Evolutionary conservation across 2,888 invertebrate species (phyloP).

Genomic region (Strigamia crassipes): DNA sequence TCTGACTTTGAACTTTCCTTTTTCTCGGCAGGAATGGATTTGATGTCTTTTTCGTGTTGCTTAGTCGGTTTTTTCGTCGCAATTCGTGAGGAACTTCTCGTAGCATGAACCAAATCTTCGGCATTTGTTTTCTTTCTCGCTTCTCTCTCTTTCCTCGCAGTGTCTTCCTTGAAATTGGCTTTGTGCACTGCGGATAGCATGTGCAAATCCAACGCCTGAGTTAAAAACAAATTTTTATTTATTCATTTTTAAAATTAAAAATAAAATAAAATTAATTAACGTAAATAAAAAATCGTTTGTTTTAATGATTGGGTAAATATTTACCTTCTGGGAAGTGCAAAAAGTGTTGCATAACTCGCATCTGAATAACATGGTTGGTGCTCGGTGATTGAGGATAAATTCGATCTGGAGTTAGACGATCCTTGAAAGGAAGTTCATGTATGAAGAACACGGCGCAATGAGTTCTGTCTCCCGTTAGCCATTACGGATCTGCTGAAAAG

Average conservation of each 20-base stretch:
- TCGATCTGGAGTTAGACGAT: background rate
- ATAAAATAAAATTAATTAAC: too few relatives aligned
- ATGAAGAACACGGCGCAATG: background rate
- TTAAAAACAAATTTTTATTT: too few relatives aligned
- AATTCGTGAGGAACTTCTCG: background rate
- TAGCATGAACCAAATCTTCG: background rate
- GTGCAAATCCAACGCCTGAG: background rate
- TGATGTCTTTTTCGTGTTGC: background rate
- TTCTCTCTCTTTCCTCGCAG: background rate
- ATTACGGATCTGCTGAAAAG: background rate
- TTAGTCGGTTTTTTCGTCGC: background rate
- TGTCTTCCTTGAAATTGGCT: background rate
- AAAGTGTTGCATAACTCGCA: slow-evolving; percentile 23
- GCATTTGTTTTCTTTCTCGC: background rate
- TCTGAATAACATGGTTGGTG: background rate
- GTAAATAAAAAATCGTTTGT: too few relatives aligned
- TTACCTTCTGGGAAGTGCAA: slow-evolving; percentile 26
- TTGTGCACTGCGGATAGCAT: background rate
- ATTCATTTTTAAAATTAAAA: too few relatives aligned
- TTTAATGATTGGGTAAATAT: too few relatives aligned
- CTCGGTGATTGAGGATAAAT: background rate
- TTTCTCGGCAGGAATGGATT: background rate
- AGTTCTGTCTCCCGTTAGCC: background rate
- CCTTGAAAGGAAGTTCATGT: too few relatives aligned
- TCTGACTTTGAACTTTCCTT: background rate